Percentiles rank a stretch among this genome's conserved stretches.
These are phyloP conservation scores for Cuculus canorus DNA, from an alignment of 2,797 vertebrate genomes.

Conservation along the genomic window DNA sequence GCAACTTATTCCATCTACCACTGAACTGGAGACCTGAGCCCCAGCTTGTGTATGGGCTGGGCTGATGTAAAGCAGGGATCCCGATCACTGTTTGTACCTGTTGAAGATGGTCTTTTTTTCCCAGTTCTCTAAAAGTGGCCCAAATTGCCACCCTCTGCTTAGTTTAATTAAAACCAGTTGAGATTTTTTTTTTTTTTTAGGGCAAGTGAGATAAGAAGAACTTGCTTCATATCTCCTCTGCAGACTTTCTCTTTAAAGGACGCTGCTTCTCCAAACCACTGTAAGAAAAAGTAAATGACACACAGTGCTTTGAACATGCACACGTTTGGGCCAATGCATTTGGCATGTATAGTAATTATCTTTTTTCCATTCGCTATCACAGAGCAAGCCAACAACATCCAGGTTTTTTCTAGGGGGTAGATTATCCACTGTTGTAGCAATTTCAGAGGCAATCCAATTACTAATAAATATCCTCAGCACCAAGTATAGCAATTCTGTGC, in stretches of 20 bases:
- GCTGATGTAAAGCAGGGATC: background rate
- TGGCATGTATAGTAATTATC: slow-evolving; percentile 26
- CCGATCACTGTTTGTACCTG: background rate
- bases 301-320: background rate
- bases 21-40: background rate
- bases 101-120: background rate
- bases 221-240: background rate
- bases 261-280: background rate
- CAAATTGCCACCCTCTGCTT: background rate
- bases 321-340: background rate
- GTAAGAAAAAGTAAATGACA: background rate
- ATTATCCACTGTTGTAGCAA: background rate
- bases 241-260: background rate
- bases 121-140: background rate
- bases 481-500: background rate
- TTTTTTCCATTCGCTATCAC: background rate
- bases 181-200: background rate
- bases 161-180: slow-evolving; percentile 35
- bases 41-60: too few species aligned
- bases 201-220: background rate
- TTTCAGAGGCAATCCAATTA: slow-evolving; percentile 24
- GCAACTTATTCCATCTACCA: background rate
- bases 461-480: background rate
- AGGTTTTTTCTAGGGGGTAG: background rate
- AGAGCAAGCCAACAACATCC: background rate